These are phyloP conservation scores for Stomatorhinus ivindoensis DNA, from an alignment of 2,113 vertebrate genomes.

Conservation along the genomic window DNA sequence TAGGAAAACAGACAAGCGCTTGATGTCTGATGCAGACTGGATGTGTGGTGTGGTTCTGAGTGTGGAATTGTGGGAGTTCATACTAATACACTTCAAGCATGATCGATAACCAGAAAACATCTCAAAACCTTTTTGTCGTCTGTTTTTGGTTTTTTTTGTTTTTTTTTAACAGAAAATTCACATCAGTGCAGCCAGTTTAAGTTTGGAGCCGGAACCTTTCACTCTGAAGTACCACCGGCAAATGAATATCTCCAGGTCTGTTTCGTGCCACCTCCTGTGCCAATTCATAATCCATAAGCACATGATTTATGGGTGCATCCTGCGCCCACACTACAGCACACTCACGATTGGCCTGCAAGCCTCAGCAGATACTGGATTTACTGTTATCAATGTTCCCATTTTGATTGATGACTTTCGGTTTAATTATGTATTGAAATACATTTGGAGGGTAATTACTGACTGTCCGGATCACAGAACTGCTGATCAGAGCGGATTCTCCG, in stretches of 20 bases:
- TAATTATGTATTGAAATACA: constrained; percentile 41
- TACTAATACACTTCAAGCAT: not conserved
- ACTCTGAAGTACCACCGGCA: not conserved
- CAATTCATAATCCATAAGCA: constrained; percentile 25
- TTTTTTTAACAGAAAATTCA: not conserved
- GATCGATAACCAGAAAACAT: constrained; percentile 30
- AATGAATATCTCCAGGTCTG: not conserved
- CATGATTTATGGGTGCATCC: constrained; percentile 27
- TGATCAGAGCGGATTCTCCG: constrained; percentile 20
- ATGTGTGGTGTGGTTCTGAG: not conserved
- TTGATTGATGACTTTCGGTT: constrained; percentile 39
- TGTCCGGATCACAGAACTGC: constrained; percentile 25
- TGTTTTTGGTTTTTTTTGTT: constrained; percentile 16
- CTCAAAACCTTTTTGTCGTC: constrained; percentile 12
- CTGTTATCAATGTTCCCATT: constrained; percentile 32
- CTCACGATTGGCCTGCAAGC: constrained; percentile 6
- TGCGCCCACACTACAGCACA: constrained; percentile 26
- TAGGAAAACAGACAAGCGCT: not conserved
- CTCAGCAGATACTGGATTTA: constrained; percentile 32
- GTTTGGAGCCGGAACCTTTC: not conserved
- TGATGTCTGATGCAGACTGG: not conserved
- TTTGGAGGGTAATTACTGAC: constrained; percentile 36
- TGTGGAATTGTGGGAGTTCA: constrained; percentile 9
- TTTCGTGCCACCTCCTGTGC: constrained; percentile 5
- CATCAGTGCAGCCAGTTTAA: not conserved